phyloP scores from a whole-genome alignment of 2,888 invertebrate genomes.

The Xylota sylvarum region DNA sequence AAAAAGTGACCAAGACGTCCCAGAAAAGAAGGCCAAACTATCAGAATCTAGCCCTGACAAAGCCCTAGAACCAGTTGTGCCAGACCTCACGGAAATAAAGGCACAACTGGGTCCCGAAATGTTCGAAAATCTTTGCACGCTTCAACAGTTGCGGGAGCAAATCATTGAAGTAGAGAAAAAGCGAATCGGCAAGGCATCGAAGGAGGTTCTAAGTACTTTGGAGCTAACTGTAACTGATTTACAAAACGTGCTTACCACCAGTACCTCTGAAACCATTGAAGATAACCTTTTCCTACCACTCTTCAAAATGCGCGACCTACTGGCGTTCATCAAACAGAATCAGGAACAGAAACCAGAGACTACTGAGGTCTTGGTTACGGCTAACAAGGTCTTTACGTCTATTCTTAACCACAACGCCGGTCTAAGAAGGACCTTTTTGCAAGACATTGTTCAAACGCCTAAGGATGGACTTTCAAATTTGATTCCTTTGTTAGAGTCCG shows the following conservation, averaged over 20 bases:
- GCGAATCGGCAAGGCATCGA: conserved; percentile 50
- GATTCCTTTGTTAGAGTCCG: conserved; percentile 64
- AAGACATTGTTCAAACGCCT: conserved; percentile 78
- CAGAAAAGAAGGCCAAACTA: conserved; percentile 52
- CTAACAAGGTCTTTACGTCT: conserved; percentile 75
- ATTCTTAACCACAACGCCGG: conserved; percentile 78
- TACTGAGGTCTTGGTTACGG: conserved; percentile 45
- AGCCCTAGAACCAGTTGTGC: neutral
- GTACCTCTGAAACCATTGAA: conserved; percentile 71
- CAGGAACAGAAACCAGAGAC: conserved; percentile 31
- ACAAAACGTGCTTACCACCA: conserved; percentile 64
- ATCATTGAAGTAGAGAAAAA: conserved; percentile 35
- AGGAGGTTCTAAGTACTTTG: conserved; percentile 74
- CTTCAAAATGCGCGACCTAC: conserved; percentile 79
- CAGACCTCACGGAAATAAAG: neutral
- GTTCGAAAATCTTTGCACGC: conserved; percentile 31
- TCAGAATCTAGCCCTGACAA: conserved; percentile 31
- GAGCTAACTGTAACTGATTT: conserved; percentile 77
- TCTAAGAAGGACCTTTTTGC: conserved; percentile 78
- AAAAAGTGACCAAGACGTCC: conserved; percentile 26
- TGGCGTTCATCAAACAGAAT: conserved; percentile 71
- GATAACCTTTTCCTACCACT: conserved; percentile 79
- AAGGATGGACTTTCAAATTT: conserved; percentile 76
- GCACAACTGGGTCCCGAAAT: conserved; percentile 37
- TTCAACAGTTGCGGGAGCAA: conserved; percentile 44